Evolutionary conservation across 2,113 vertebrate species (phyloP), one percentile per base, ranked within the genome.

Genomic region (Pangasianodon hypophthalmus): DNA sequence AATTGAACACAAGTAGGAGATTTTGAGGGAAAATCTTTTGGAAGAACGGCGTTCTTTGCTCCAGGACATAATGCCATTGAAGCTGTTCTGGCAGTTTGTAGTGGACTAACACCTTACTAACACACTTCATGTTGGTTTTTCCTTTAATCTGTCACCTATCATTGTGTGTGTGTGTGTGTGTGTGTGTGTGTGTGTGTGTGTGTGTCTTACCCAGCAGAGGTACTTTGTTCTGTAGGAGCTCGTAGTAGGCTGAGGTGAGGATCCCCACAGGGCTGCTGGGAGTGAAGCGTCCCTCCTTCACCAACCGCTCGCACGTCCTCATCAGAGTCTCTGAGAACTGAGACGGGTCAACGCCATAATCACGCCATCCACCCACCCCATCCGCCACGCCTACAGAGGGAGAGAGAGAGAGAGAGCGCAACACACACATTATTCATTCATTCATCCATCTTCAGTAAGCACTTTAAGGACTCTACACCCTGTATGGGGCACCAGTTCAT

Each of bases 321-420:
- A 99, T 99, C 46, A 99, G 96, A 91, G 98, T 99, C 94, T 97
- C 97, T 88, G 98, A 99, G 96, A 99, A 99, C 96, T 99, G 98
- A 90, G 98, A 99, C 0, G 98, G 98, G 93, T 99, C 98, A 3
- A 99, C 98, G 3, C 98, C 98, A 19, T 99, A 99, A 96, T 99
- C 98, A 86, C 98, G 96, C 98, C 98, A 99, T 92, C 98, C 98
- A 29, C 98, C 98, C 0, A 99, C 98, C 0, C 98, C 98, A 93
- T 99, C 98, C 44, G 98, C 98, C 64, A 99, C 98, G 21, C 98
- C 98, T 99, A 60, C 41, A 77, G 91, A 82, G 86, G 91, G 54
- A 83, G 29, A 60, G 18, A 87, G 21, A 89, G 26, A 44, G 21
- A 19, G 21, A 32, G 29, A 41, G 21, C 64, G 56, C 0, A 18